These are phyloP conservation scores for Drosophila koepferae DNA, from an alignment of 2,888 invertebrate genomes.

Conservation along the genomic window DNA sequence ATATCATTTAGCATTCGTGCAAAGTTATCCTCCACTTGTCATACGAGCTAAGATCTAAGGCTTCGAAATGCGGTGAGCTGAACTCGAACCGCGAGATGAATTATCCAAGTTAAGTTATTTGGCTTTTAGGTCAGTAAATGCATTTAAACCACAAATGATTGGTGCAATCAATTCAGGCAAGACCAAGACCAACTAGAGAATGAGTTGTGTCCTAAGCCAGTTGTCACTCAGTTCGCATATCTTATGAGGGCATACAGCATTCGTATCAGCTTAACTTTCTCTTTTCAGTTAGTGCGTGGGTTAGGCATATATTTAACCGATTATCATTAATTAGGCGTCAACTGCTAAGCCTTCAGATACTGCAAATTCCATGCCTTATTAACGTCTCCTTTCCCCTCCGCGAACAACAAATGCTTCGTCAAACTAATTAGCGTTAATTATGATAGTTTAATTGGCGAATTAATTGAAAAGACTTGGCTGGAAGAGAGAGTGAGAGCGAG, in stretches of 20 bases:
- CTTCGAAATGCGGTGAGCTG: too few species aligned
- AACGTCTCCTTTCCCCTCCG: too few species aligned
- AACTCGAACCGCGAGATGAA: not conserved
- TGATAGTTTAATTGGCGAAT: constrained; percentile 46
- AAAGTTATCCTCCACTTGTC: not conserved
- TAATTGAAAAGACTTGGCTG: constrained; percentile 4
- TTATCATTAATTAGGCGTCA: constrained; percentile 68
- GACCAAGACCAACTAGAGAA: not conserved
- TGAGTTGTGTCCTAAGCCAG: not conserved
- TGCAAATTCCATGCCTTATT: constrained; percentile 13
- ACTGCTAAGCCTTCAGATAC: constrained; percentile 23
- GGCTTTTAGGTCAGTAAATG: not conserved
- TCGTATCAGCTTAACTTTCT: not conserved
- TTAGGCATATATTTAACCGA: constrained; percentile 42
- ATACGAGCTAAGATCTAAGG: not conserved
- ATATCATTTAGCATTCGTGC: not conserved
- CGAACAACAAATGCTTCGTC: constrained; percentile 19
- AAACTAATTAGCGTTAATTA: constrained; percentile 68
- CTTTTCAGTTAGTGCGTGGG: constrained; percentile 6
- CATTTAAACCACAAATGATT: not conserved
- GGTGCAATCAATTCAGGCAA: not conserved
- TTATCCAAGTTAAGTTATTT: not conserved
- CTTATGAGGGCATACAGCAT: not conserved
- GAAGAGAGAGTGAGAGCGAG: not conserved
- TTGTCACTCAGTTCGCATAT: not conserved